Conservation (phyloP, 2,888 invertebrate genomes). For the Lithophane leautieri region DNA sequence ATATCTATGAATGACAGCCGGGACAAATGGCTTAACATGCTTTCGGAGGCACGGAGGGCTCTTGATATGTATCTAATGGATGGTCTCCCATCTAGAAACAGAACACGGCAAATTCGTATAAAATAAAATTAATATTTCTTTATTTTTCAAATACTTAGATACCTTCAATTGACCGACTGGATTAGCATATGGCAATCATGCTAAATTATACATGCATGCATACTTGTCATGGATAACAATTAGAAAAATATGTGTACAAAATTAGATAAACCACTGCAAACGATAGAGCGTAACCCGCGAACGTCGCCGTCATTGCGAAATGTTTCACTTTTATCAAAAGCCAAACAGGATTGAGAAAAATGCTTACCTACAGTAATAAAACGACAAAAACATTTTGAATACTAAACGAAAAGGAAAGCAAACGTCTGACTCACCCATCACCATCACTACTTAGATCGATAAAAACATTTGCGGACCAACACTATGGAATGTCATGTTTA, state of each 20-base stretch:
- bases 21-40: too few species aligned
- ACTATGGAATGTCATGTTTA: conserved; percentile 76
- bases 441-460: conserved; percentile 47
- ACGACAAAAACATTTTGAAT: conserved; percentile 68
- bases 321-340: conserved; percentile 31
- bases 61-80: not conserved
- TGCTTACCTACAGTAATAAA: conserved; percentile 49
- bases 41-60: too few species aligned
- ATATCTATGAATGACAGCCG: not conserved
- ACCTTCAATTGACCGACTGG: not conserved
- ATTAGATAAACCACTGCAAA: not conserved
- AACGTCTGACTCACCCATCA: conserved; percentile 69
- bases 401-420: conserved; percentile 78
- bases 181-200: not conserved
- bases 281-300: conserved; percentile 2
- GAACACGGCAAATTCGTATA: not conserved
- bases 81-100: not conserved
- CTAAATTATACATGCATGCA: not conserved
- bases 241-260: not conserved
- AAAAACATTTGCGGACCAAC: conserved; percentile 76
- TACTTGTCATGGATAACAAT: not conserved
- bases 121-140: not conserved
- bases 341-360: conserved; percentile 36
- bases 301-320: not conserved
- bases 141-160: not conserved